phyloP scores from a whole-genome alignment of 2,888 invertebrate genomes.

The Cabera pusaria region DNA sequence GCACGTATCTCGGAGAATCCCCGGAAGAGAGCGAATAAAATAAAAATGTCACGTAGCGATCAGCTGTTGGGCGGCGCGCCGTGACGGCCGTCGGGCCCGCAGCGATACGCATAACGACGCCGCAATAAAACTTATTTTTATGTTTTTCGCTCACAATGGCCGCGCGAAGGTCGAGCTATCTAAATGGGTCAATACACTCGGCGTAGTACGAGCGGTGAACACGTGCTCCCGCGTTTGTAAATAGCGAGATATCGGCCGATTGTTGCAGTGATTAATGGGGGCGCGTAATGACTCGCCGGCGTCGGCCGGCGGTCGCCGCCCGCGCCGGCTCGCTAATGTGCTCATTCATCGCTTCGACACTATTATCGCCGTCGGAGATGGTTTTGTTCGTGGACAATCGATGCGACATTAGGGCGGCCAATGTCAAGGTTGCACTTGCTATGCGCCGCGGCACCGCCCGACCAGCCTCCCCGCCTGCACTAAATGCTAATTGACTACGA shows the following conservation, averaged over 20 bases:
- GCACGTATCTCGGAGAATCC: slow-evolving; percentile 81
- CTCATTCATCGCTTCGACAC: slow-evolving; percentile 78
- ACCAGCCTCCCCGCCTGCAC: slow-evolving; percentile 36
- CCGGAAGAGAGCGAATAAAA: slow-evolving; percentile 82
- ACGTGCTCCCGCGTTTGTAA: slow-evolving; percentile 83
- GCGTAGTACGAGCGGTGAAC: slow-evolving; percentile 79
- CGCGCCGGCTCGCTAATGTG: slow-evolving; percentile 73
- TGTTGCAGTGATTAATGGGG: slow-evolving; percentile 83
- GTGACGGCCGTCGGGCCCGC: slow-evolving; percentile 67
- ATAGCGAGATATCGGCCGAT: slow-evolving; percentile 84
- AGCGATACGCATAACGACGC: slow-evolving; percentile 81
- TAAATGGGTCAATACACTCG: slow-evolving; percentile 84
- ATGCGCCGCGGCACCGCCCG: slow-evolving; percentile 51
- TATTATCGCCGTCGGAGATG: slow-evolving; percentile 72
- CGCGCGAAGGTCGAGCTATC: slow-evolving; percentile 84
- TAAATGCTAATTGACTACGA: slow-evolving; percentile 61
- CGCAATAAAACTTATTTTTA: slow-evolving; percentile 84
- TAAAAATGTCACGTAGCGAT: slow-evolving; percentile 84
- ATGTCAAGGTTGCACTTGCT: slow-evolving; percentile 81
- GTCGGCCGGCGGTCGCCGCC: slow-evolving; percentile 41
- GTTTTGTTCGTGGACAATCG: slow-evolving; percentile 74
- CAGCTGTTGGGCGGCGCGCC: slow-evolving; percentile 75
- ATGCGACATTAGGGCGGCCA: slow-evolving; percentile 74
- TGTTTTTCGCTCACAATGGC: slow-evolving; percentile 84
- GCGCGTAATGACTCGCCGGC: slow-evolving; percentile 77